Percentiles rank a stretch among this genome's conserved stretches.
Conservation (phyloP, 2,113 vertebrate genomes). For the Myotis lucifugus region DNA sequence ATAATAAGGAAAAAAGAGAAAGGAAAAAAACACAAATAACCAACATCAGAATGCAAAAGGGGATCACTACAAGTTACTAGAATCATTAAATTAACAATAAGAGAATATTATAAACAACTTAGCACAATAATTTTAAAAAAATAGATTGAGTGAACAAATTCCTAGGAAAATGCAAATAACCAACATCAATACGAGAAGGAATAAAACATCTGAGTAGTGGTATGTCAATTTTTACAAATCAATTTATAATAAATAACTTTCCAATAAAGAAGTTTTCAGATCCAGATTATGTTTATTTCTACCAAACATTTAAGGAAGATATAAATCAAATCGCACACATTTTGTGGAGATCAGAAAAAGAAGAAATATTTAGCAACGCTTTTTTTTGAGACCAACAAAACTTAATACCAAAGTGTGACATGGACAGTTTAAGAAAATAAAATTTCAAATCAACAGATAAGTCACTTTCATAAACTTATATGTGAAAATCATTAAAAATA, state of each 20-base stretch:
- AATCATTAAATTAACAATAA: neutral
- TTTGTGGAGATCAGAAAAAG: neutral
- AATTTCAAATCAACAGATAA: neutral
- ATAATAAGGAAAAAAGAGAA: neutral
- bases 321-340: neutral
- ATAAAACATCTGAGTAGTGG: neutral
- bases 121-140: neutral
- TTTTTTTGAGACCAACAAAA: neutral
- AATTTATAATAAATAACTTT: neutral
- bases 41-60: neutral
- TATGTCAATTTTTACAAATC: neutral
- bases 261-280: neutral
- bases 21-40: neutral
- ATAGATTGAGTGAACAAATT: neutral
- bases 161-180: neutral
- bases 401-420: neutral
- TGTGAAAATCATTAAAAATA: neutral
- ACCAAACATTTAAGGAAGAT: neutral
- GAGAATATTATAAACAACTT: neutral
- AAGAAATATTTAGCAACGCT: neutral
- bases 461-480: neutral
- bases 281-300: neutral
- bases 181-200: neutral
- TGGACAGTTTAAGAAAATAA: neutral
- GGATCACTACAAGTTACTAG: neutral